phyloP scores from a whole-genome alignment of 2,888 invertebrate species.

The Acanthacorydalis orientalis region DNA sequence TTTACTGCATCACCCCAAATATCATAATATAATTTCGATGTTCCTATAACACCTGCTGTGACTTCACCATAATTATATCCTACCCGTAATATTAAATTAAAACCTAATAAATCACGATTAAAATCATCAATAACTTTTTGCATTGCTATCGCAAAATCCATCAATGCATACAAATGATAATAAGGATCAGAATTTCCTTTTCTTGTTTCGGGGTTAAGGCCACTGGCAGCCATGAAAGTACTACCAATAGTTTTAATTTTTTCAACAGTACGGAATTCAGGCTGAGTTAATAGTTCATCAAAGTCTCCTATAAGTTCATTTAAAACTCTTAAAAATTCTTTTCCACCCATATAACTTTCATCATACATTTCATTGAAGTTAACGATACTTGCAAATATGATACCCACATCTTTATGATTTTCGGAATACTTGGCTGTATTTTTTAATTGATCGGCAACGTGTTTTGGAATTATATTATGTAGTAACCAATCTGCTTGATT shows the following conservation, averaged over 20 bases:
- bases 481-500: conserved; percentile 94
- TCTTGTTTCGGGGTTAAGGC: conserved; percentile 68
- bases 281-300: conserved; percentile 73
- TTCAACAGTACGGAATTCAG: conserved; percentile 74
- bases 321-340: conserved; percentile 84
- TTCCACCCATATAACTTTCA: conserved; percentile 87
- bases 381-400: conserved; percentile 90
- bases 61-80: conserved; percentile 92
- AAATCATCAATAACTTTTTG: conserved; percentile 75
- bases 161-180: conserved; percentile 68
- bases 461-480: conserved; percentile 92
- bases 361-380: conserved; percentile 98
- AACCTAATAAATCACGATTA: conserved; percentile 78
- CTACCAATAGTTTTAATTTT: conserved; percentile 97
- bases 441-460: conserved; percentile 86
- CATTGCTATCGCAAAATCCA: conserved; percentile 89
- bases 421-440: conserved; percentile 87
- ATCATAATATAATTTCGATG: conserved; percentile 89
- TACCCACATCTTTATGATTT: conserved; percentile 81
- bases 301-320: conserved; percentile 95
- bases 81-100: conserved; percentile 70
- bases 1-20: conserved; percentile 99
- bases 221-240: conserved; percentile 96
- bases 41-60: conserved; percentile 92
- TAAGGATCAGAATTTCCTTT: conserved; percentile 48